These are phyloP conservation scores for Heloderma charlesbogerti DNA, from an alignment of 2,113 vertebrate species.

Conservation along the genomic window DNA sequence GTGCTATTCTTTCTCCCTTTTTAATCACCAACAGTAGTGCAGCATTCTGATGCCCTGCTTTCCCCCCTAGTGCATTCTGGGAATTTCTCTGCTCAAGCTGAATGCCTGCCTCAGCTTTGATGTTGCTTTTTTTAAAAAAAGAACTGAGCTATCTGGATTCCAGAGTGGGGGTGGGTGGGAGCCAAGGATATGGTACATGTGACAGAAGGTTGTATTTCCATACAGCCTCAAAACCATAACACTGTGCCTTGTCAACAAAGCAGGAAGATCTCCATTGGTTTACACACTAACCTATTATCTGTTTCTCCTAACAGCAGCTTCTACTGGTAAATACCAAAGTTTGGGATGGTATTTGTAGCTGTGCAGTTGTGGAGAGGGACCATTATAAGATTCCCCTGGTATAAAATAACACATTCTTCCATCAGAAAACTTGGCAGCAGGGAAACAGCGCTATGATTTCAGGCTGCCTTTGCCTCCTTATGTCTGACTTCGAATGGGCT, in stretches of 20 bases:
- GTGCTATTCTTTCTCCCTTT: background rate
- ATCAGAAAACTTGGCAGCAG: rapidly evolving
- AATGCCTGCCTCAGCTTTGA: slow-evolving; percentile 7
- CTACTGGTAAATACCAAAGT: slow-evolving; percentile 1
- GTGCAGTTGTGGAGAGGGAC: background rate
- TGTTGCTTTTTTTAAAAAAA: slow-evolving; percentile 29
- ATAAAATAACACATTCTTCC: background rate
- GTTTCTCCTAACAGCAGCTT: slow-evolving; percentile 30
- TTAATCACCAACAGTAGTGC: background rate
- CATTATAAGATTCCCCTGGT: rapidly evolving
- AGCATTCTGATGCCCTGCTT: background rate
- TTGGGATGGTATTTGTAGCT: background rate
- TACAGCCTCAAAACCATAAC: rapidly evolving
- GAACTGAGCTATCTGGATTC: background rate
- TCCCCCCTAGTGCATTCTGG: background rate
- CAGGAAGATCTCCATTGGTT: background rate
- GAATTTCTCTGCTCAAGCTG: background rate
- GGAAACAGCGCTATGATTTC: rapidly evolving
- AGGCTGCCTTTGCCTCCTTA: rapidly evolving
- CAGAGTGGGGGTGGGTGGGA: background rate
- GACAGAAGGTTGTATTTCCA: background rate
- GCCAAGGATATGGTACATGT: background rate
- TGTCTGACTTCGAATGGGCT: background rate
- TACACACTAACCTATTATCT: background rate
- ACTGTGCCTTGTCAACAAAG: slow-evolving; percentile 7